These are phyloP conservation scores for Icerya purchasi DNA, from an alignment of 2,888 invertebrate genomes.

Conservation along the genomic window DNA sequence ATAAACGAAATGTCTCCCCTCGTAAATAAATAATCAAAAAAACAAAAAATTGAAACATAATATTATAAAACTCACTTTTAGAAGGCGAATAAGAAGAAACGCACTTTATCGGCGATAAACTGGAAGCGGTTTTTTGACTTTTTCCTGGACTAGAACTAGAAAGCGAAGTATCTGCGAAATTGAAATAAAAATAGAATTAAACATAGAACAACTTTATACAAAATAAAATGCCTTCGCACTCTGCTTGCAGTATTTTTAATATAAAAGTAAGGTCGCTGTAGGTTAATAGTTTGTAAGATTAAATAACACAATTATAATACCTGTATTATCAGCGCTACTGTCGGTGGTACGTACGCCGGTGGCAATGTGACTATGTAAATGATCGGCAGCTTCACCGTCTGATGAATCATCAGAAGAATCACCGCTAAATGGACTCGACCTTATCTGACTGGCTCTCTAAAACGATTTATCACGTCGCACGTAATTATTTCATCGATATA, in stretches of 20 bases:
- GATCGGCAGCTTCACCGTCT: conserved; percentile 51
- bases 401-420: conserved; percentile 88
- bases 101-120: conserved; percentile 62
- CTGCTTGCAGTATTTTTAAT: too few species aligned
- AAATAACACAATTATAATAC: too few species aligned
- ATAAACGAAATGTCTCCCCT: too few species aligned
- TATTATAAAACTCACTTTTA: conserved; percentile 39
- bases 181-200: conserved; percentile 2
- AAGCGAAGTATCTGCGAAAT: conserved; percentile 31
- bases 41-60: too few species aligned
- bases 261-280: too few species aligned
- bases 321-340: conserved; percentile 31
- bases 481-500: too few species aligned
- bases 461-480: conserved; percentile 12
- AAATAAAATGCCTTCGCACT: too few species aligned
- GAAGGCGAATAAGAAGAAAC: conserved; percentile 63
- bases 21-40: too few species aligned
- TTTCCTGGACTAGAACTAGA: conserved; percentile 62
- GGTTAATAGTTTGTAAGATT: too few species aligned
- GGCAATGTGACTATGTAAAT: conserved; percentile 25
- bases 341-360: conserved; percentile 27
- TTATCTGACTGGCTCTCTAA: conserved; percentile 78
- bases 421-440: conserved; percentile 86
- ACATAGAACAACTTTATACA: too few species aligned
- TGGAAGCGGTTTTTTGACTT: conserved; percentile 66